Evolutionary conservation across 1,140 invertebrate species (phyloP).

Genomic region (Teleopsis dalmanni): DNA sequence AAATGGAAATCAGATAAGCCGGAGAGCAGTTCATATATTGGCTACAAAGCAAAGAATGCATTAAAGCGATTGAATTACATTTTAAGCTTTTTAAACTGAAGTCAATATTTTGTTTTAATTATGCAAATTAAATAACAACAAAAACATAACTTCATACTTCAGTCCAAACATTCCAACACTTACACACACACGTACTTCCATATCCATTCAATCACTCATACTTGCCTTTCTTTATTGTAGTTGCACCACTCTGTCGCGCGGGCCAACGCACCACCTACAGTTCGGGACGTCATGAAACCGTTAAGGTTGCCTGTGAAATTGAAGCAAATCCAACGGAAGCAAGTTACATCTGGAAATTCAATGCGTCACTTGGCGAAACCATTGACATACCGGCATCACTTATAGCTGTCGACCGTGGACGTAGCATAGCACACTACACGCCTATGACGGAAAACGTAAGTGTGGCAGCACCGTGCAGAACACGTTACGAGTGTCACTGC

Average conservation of each 20-base stretch:
- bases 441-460: constrained; percentile 57
- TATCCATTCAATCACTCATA: not conserved
- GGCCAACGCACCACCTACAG: constrained; percentile 63
- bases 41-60: no score
- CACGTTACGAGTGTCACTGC: no score
- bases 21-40: no score
- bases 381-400: constrained; percentile 57
- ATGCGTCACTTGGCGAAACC: constrained; percentile 60
- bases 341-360: constrained; percentile 69
- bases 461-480: no score
- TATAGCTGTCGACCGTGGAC: constrained; percentile 52
- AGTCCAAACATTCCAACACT: not conserved
- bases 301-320: constrained; percentile 70
- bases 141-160: not conserved
- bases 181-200: not conserved
- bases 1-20: no score
- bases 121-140: no score
- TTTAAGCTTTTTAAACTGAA: constrained; percentile 3
- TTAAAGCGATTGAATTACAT: not conserved
- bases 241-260: constrained; percentile 61
- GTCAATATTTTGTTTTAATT: constrained; percentile 35
- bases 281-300: constrained; percentile 68
- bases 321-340: constrained; percentile 74
- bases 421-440: constrained; percentile 58
- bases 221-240: constrained; percentile 41